phyloP scores from a whole-genome alignment of 2,113 vertebrate species.

The Acrocephalus arundinaceus region DNA sequence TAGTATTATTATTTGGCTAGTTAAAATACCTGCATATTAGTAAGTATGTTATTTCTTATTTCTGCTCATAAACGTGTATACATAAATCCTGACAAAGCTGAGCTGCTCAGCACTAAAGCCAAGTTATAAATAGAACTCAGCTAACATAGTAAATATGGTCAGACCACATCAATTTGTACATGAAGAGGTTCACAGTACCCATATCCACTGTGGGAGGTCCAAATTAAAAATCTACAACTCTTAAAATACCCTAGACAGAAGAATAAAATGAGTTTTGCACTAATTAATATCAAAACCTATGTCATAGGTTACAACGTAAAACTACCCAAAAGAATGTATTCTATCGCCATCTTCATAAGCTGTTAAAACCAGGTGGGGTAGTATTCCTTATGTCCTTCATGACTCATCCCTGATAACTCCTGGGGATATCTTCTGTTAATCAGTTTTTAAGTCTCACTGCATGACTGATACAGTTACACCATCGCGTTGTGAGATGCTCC shows the following conservation, averaged over 20 bases:
- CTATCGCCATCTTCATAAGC: not conserved
- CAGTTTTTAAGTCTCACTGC: not conserved
- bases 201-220: not conserved
- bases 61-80: not conserved
- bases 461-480: not conserved
- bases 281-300: not conserved
- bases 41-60: not conserved
- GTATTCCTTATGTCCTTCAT: not conserved
- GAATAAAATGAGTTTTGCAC: not conserved
- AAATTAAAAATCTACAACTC: not conserved
- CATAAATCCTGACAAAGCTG: not conserved
- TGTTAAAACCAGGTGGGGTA: not conserved
- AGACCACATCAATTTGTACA: not conserved
- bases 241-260: not conserved
- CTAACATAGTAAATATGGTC: not conserved
- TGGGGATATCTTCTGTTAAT: not conserved
- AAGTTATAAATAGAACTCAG: not conserved
- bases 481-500: not conserved
- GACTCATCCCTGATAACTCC: not conserved
- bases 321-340: not conserved
- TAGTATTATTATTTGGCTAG: not conserved
- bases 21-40: not conserved
- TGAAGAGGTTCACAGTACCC: not conserved
- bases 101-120: not conserved
- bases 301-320: not conserved